Percentiles rank a stretch among this genome's conserved stretches.
Evolutionary conservation across 2,113 vertebrate genomes (phyloP).

Genomic region (Empidonax traillii): DNA sequence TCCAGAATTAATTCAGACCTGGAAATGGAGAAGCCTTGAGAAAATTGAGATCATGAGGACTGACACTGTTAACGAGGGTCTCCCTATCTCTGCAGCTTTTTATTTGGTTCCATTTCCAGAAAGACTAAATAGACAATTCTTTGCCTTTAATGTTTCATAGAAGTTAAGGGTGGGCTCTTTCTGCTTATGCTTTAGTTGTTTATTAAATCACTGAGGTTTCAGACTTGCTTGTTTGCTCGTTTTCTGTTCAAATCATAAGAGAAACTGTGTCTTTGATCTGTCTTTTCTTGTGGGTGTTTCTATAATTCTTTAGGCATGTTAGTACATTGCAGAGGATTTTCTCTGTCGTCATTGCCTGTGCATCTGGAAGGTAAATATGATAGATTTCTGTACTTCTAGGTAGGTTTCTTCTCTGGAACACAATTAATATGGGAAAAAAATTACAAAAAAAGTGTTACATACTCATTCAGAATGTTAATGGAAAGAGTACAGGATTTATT

Average conservation of each 20-base stretch:
- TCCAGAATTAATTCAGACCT: not conserved
- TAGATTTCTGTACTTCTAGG: not conserved
- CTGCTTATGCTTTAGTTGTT: not conserved
- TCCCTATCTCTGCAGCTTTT: not conserved
- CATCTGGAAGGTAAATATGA: not conserved
- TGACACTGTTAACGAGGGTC: not conserved
- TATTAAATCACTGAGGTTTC: not conserved
- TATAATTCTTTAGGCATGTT: not conserved
- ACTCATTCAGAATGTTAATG: not conserved
- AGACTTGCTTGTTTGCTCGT: not conserved
- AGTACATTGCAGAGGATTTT: not conserved
- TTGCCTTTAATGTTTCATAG: not conserved
- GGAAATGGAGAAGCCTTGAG: not conserved
- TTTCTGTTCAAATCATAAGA: not conserved
- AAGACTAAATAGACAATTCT: not conserved
- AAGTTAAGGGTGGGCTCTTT: not conserved
- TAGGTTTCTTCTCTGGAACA: not conserved
- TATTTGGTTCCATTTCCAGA: not conserved
- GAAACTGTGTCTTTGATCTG: not conserved
- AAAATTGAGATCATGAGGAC: not conserved
- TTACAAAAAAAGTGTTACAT: not conserved
- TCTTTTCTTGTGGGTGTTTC: not conserved
- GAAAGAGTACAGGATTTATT: not conserved
- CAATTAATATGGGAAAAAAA: not conserved
- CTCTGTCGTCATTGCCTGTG: not conserved